Base-by-base conservation (phyloP, 2,113 vertebrate genomes). In the Larimichthys polyactis region DNA sequence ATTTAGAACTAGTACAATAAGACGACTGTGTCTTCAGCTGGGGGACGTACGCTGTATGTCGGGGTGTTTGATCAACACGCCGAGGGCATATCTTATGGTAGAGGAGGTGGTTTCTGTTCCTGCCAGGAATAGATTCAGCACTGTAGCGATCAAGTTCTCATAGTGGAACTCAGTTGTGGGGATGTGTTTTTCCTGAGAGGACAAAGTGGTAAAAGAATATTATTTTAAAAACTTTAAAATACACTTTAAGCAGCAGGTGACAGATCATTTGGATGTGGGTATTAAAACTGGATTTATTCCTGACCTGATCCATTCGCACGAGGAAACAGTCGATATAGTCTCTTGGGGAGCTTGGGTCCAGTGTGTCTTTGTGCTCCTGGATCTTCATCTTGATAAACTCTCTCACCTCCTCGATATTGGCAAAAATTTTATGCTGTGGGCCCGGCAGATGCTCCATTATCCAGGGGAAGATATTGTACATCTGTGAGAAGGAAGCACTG, bases 281-380 rank as follows among this genome's bases (percentile, higher is more conserved):
- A 11, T 44, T 44, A 44, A 44, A 0, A 44, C 3, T 44, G 10
- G 11, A 44, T 44, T 36, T 36, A 36, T 36, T 36, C 11, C 71
- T 40, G 46, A 96, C 96, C 95, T 96, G 92, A 29, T 93, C 57
- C 19, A 94, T 93, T 79, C 94, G 91, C n/a, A 89, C 62, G 14
- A 97, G 96, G 77, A 96, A 95, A 87, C 94, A 94, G 91, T 98
- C 97, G 0, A 95, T 96, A 71, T 91, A 96, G 75, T 97, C 96
- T 48, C 94, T 89, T 0, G 95, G 94, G 3, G 78, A 86, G 78
- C 1, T 85, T 5, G 79, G 76, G 55, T 96, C 94, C 57, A 98
- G 73, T 0, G 92, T 94, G 2, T 94, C 71, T 44, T 90, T 78
- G 69, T 97, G 94, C 27, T 96, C 90, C 0, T 64, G 87, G 60